phyloP scores from a whole-genome alignment of 2,113 vertebrate species.

The Gasterosteus aculeatus region DNA sequence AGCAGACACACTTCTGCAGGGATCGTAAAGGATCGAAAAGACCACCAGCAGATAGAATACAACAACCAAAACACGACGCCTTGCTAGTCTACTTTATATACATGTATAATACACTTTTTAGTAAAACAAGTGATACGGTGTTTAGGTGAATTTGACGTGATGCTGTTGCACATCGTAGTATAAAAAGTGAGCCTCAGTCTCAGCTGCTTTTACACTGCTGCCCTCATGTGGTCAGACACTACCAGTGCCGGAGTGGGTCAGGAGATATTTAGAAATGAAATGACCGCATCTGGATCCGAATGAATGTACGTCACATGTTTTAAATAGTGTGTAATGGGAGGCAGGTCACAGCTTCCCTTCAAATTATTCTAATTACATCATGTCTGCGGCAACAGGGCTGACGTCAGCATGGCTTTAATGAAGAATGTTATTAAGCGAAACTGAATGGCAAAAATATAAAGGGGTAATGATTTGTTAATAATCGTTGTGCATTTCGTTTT shows the following conservation, averaged over 20 bases:
- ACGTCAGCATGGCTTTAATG: background rate
- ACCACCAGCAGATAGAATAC: background rate
- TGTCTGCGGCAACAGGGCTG: background rate
- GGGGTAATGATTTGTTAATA: background rate
- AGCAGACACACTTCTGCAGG: conserved; percentile 18
- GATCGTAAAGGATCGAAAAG: conserved; percentile 8
- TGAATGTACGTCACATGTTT: background rate
- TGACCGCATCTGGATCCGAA: background rate
- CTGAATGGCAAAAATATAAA: background rate
- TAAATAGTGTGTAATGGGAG: background rate
- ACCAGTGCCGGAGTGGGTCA: conserved; percentile 5
- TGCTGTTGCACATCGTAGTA: background rate
- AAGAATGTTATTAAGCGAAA: background rate
- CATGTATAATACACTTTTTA: background rate
- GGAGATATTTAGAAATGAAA: background rate
- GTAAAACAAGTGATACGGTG: background rate
- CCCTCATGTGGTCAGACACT: conserved; percentile 50
- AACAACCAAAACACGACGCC: background rate
- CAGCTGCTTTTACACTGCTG: conserved; percentile 51
- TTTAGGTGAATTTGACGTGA: background rate
- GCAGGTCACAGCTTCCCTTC: background rate
- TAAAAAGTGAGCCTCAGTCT: background rate
- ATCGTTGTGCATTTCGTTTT: background rate
- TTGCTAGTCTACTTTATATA: background rate
- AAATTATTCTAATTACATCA: background rate